These are phyloP conservation scores for Dryocosmus kuriphilus DNA, from an alignment of 2,888 invertebrate species.

Conservation along the genomic window DNA sequence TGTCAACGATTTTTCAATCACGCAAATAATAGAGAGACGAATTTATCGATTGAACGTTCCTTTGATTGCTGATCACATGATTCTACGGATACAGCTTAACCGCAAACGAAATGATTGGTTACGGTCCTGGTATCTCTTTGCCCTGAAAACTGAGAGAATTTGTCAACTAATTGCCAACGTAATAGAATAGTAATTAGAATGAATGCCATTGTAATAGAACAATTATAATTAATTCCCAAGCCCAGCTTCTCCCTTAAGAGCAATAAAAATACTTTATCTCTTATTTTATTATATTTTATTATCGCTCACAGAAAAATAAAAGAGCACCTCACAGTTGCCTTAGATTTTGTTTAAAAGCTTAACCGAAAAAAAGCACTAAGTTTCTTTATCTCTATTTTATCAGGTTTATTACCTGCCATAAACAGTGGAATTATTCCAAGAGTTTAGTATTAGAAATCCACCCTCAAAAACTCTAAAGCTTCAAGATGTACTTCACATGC, in stretches of 20 bases:
- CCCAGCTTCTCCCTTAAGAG: no score
- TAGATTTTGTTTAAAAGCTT: no score
- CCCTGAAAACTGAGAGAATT: conserved; percentile 41
- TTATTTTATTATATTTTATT: no score
- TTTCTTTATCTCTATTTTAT: background rate
- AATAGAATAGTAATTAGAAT: background rate
- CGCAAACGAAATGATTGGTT: conserved; percentile 43
- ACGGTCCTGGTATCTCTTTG: background rate
- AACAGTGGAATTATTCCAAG: background rate
- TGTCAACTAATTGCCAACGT: background rate
- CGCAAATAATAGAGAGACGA: background rate
- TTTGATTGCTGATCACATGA: background rate
- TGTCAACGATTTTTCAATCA: background rate
- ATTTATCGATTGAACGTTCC: background rate
- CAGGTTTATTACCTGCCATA: background rate
- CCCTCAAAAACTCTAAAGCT: background rate
- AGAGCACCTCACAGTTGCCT: no score
- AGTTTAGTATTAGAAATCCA: background rate
- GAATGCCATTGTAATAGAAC: no score
- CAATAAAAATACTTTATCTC: no score
- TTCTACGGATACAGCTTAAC: conserved; percentile 15
- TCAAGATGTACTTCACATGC: background rate
- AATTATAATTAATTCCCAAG: no score
- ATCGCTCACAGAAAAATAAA: no score
- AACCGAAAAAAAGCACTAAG: no score